Base-by-base conservation (phyloP, 2,888 invertebrate genomes). In the Antheraea assamensis region DNA sequence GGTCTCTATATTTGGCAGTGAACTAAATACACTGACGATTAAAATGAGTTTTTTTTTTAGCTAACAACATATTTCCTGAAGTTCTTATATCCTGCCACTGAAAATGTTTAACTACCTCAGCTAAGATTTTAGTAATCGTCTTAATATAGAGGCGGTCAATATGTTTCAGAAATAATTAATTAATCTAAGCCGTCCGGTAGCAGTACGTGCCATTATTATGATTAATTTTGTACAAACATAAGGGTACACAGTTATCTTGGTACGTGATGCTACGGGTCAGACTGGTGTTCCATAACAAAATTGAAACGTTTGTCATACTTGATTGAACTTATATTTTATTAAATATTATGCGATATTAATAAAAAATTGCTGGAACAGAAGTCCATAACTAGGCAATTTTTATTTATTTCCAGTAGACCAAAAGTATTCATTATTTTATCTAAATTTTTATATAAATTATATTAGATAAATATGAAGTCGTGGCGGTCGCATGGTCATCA, bases 171-270 rank as follows among this genome's bases (percentile, higher is more conserved):
- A 21, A 52, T 52, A 21, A 21, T 58, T 64, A 64, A 64, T 64
- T 27, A 64, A 64, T 30, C 61, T 64, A 64, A 64, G 30, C 61
- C 61, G 15, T 17, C 30, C 15, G 61, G 27, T 30, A 30, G 61
- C 17, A 64, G 61, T 64, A 64, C 61, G 61, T 64, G 61, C 27
- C 19, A 64, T 64, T 64, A 64, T 64, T 64, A 64, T 64, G 61
- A 64, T 64, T 27, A 64, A 64, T 64, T 17, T 64, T 64, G 27
- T 64, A 64, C 30, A 64, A 64, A 64, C 61, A 64, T 64, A 64
- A 58, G 61, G 61, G 61, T 64, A 30, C 30, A 64, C 15, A 5
- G 30, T 61, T 61, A 61, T 27, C 19, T 30, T 19, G 61, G 61
- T 64, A 64, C 61, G 61, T 64, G 61, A 64, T 17, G 17, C 30